phyloP scores from a whole-genome alignment of 2,797 vertebrate genomes.

The Otus scops region DNA sequence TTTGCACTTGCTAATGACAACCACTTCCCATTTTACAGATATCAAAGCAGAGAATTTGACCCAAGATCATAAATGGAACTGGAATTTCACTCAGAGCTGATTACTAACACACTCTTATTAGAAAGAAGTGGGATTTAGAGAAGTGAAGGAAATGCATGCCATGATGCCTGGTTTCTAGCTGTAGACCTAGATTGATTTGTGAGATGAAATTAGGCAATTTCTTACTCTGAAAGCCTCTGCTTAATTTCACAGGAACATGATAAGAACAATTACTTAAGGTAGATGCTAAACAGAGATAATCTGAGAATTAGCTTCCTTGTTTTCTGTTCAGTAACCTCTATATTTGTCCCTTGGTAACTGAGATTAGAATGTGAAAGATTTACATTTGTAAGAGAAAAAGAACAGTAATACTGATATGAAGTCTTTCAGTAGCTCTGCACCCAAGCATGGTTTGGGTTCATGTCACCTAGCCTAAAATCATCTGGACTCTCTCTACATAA shows the following conservation, averaged over 20 bases:
- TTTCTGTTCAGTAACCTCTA: not conserved
- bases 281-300: not conserved
- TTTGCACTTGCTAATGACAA: not conserved
- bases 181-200: not conserved
- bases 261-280: not conserved
- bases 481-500: rapidly evolving
- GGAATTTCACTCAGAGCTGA: not conserved
- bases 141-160: not conserved
- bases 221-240: not conserved
- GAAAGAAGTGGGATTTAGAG: not conserved
- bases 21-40: not conserved
- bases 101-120: not conserved
- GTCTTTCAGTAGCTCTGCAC: not conserved
- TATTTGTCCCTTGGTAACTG: not conserved
- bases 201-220: not conserved
- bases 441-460: not conserved
- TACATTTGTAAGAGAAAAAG: not conserved
- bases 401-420: not conserved
- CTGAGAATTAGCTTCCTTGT: not conserved
- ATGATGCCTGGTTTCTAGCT: not conserved
- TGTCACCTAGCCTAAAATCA: not conserved
- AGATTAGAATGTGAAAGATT: not conserved
- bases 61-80: not conserved
- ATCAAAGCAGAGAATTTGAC: not conserved
- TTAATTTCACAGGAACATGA: not conserved